A percentile compares a stretch with the other conserved stretches of the same genome.
Conservation (phyloP, 2,797 vertebrate species). For the Cossypha heuglini region DNA sequence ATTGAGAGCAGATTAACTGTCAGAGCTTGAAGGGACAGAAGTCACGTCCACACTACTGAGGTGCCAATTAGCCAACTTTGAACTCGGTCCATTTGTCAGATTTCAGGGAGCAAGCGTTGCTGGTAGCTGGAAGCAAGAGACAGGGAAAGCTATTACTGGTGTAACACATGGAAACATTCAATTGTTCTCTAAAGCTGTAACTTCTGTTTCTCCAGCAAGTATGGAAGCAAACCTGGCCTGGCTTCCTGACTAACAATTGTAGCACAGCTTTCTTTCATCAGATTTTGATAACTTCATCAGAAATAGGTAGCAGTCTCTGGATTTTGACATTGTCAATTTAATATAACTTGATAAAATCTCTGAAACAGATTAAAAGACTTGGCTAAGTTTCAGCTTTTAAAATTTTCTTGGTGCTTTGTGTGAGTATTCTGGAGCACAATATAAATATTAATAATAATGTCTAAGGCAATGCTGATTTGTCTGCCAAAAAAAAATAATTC, state of each 20-base stretch:
- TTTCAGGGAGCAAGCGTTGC: background rate
- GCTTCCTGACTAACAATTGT: background rate
- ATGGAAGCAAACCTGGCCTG: conserved; percentile 9
- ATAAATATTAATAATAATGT: background rate
- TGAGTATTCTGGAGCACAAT: background rate
- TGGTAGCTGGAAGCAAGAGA: conserved; percentile 27
- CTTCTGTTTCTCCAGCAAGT: conserved; percentile 30
- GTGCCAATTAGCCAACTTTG: conserved; percentile 40
- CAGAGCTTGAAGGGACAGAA: background rate
- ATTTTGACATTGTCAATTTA: background rate
- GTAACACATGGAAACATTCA: conserved; percentile 25
- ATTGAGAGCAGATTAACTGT: background rate
- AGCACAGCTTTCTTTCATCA: background rate
- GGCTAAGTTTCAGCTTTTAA: background rate
- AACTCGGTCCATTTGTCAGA: conserved; percentile 24
- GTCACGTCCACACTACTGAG: background rate
- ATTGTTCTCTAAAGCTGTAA: conserved; percentile 2
- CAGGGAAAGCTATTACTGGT: conserved; percentile 17
- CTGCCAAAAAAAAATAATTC: background rate
- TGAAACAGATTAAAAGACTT: background rate
- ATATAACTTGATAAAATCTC: background rate
- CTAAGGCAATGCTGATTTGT: background rate
- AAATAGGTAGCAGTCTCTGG: background rate
- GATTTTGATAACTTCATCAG: background rate
- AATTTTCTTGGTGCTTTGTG: background rate